A percentile compares a stretch with the other conserved stretches of the same genome.
Conservation (phyloP, 2,797 vertebrate genomes). For the Sciurus vulgaris region DNA sequence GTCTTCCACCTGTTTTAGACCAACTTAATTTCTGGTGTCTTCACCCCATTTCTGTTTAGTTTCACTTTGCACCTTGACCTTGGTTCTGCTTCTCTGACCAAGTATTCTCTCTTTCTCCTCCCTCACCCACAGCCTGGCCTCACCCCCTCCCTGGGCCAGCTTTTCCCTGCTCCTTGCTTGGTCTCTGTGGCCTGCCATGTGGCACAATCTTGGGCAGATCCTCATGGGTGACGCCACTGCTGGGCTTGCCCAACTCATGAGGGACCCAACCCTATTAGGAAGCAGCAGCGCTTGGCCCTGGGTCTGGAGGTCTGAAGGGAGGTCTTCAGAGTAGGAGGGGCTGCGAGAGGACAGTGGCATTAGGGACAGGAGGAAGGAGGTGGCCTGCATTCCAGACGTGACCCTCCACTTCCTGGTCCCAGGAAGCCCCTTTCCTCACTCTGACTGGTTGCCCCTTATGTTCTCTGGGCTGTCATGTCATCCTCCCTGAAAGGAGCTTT, state of each 20-base stretch:
- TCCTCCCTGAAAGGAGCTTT: neutral
- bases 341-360: neutral
- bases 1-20: neutral
- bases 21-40: neutral
- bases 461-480: neutral
- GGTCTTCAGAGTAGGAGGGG: neutral
- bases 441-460: neutral
- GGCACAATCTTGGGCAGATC: neutral
- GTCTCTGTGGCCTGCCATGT: neutral
- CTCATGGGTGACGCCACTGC: neutral
- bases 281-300: neutral
- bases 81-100: neutral
- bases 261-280: neutral
- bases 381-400: neutral
- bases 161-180: neutral
- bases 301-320: conserved; percentile 6
- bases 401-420: neutral
- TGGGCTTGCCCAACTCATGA: neutral
- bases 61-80: neutral
- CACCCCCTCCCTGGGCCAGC: neutral
- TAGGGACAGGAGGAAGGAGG: neutral
- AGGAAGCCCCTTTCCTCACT: neutral
- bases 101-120: neutral
- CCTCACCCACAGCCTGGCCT: neutral
- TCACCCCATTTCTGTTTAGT: neutral